These are phyloP conservation scores for Synodontis membranacea DNA, from an alignment of 2,113 vertebrate species.

Conservation along the genomic window DNA sequence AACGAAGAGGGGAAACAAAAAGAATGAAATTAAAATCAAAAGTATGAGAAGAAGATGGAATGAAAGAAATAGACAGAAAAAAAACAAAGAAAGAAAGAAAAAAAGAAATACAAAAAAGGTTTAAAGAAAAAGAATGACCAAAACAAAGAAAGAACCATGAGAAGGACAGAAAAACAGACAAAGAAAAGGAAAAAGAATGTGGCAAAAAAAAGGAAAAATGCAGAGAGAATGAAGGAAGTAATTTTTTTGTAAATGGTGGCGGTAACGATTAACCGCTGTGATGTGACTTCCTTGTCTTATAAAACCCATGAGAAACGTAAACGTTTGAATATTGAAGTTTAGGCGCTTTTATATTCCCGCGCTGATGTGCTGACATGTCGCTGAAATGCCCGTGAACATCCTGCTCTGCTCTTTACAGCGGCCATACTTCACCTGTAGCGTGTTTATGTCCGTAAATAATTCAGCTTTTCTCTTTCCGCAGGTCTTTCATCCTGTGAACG, in stretches of 20 bases:
- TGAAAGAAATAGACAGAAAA: neutral
- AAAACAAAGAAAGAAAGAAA: neutral
- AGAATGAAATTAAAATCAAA: neutral
- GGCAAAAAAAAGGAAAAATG: neutral
- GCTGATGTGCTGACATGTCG: too few relatives aligned
- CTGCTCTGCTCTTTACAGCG: neutral
- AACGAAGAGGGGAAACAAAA: neutral
- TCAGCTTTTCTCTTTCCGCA: neutral
- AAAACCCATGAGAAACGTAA: too few relatives aligned
- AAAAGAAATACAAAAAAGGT: neutral
- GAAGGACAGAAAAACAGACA: neutral
- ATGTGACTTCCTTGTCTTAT: too few relatives aligned
- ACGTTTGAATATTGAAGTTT: too few relatives aligned
- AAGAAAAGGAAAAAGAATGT: neutral
- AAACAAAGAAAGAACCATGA: neutral
- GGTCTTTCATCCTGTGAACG: neutral
- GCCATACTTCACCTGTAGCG: neutral
- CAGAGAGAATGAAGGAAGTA: neutral
- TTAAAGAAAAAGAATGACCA: neutral
- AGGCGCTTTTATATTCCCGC: too few relatives aligned
- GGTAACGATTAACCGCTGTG: neutral
- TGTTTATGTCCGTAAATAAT: neutral
- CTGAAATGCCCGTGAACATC: too few relatives aligned
- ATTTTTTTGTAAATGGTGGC: neutral
- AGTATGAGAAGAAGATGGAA: neutral